phyloP scores from a whole-genome alignment of 53 echinoderm and acorn worm species.

The Arbacia lixula region DNA sequence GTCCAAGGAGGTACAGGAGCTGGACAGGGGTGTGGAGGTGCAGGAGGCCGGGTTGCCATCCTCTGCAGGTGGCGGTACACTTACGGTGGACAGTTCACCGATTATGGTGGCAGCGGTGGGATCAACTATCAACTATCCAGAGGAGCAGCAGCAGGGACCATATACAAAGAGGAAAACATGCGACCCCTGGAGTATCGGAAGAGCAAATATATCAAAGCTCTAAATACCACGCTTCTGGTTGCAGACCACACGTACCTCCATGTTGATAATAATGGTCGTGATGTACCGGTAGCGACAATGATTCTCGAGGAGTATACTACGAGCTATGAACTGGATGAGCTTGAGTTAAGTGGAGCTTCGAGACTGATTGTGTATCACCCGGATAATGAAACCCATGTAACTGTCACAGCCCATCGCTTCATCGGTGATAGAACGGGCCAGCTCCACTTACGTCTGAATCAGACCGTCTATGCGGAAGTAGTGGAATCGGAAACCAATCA shows the following conservation, averaged over 20 bases:
- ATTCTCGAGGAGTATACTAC: slow-evolving; percentile 74
- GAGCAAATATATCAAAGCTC: slow-evolving; percentile 78
- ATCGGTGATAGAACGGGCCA: slow-evolving; percentile 93
- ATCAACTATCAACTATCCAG: slow-evolving; percentile 28
- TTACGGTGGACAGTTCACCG: slow-evolving; percentile 79
- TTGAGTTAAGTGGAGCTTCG: slow-evolving; percentile 82
- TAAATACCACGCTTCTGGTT: slow-evolving; percentile 79
- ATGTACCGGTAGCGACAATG: slow-evolving; percentile 81
- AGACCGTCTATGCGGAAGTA: slow-evolving; percentile 83
- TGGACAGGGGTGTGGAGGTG: slow-evolving; percentile 79
- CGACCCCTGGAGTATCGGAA: slow-evolving; percentile 87
- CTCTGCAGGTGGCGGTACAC: slow-evolving; percentile 93
- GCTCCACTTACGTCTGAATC: slow-evolving; percentile 79
- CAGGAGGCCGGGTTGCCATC: slow-evolving; percentile 88
- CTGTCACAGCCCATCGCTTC: slow-evolving; percentile 81
- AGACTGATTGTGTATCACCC: slow-evolving; percentile 84
- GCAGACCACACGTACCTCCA: slow-evolving; percentile 93
- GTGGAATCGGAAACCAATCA: slow-evolving; percentile 81
- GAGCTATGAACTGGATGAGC: slow-evolving; percentile 84
- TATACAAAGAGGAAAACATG: slow-evolving; percentile 85
- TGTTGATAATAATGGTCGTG: slow-evolving; percentile 79
- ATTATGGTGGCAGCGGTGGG: slow-evolving; percentile 81
- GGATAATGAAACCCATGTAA: slow-evolving; percentile 56
- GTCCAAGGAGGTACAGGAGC: slow-evolving; percentile 85
- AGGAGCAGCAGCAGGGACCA: slow-evolving; percentile 90